Evolutionary conservation across 2,797 vertebrate genomes (phyloP), one percentile per base, ranked within the genome.

Genomic region (Danio jaintianensis): DNA sequence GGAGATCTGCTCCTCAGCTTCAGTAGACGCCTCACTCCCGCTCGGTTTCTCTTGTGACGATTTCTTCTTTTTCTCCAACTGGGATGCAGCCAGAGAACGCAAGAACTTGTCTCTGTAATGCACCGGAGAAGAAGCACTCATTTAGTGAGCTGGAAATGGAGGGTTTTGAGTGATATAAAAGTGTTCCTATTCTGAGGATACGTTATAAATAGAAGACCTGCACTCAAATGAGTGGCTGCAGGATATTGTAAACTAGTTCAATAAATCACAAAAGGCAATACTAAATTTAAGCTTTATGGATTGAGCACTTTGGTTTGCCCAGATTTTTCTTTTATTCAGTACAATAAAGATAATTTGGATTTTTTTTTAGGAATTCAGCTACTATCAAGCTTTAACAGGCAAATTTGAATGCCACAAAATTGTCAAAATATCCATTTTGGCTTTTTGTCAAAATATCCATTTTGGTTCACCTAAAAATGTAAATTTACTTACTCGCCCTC

Each of bases 41-140:
- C 82, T 9, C 79, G 89, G 16, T 5, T 1, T 53, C 55, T 85
- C 79, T 16, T 61, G 48, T 12, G 7, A 48, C 11, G 71, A 16
- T 11, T 56, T 83, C 7, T 72, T 89, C 70, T 94, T 96, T 75
- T 95, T 96, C 86, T 96, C 95, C 86, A 93, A 93, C 84, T 98
- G 95, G 0, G 95, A 91, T 4, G 91, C 95, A 0, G 93, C 96
- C 81, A 99, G 90, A 84, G 89, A 95, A 84, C 95, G 95, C 89
- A 98, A 90, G 91, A 98, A 99, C 22, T 90, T 85, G 87, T 92
- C 94, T 97, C 97, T 99, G 88, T 0, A 75, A 87, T 87, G 84
- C 48, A 69, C 15, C 8, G 6, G 38, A 22, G 55, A 7, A 50
- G 6, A 53, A 18, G 40, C 43, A 36, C 6, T 50, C 0, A 47